Conservation (phyloP, 2,797 vertebrate species). For the Bradypus variegatus region DNA sequence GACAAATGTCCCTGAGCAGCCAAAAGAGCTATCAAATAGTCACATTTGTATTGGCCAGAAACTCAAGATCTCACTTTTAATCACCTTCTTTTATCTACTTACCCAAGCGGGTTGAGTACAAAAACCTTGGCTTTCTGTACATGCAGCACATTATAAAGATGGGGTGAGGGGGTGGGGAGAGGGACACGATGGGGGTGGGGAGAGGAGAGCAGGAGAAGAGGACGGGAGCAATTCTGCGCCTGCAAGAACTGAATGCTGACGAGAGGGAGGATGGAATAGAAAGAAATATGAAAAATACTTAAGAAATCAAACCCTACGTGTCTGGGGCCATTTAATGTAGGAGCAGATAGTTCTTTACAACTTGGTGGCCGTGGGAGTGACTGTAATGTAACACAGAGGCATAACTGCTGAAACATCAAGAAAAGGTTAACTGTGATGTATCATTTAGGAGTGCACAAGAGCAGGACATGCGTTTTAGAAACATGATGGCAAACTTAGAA, state of each 20-base stretch:
- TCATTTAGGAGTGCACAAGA: background rate
- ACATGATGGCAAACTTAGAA: background rate
- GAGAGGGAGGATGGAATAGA: background rate
- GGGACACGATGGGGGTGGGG: too few species aligned
- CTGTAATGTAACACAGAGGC: fast-evolving
- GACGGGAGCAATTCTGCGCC: background rate
- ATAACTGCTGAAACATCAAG: background rate
- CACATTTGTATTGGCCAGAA: background rate
- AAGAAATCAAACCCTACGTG: background rate
- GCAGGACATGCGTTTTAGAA: background rate
- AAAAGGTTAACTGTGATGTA: too few species aligned
- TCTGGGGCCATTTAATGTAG: background rate
- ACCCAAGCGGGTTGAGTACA: too few species aligned
- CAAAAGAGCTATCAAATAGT: background rate
- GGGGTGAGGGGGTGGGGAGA: too few species aligned
- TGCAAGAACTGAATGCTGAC: background rate
- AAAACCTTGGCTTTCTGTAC: background rate
- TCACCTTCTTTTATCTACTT: background rate
- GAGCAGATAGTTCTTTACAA: background rate
- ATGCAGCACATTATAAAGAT: background rate
- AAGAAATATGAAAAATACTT: background rate
- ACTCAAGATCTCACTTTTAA: background rate
- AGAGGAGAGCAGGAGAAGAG: background rate
- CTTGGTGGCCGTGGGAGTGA: fast-evolving
- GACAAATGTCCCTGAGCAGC: background rate